These are phyloP conservation scores for Pipa parva DNA, from an alignment of 2,113 vertebrate genomes.

Conservation along the genomic window DNA sequence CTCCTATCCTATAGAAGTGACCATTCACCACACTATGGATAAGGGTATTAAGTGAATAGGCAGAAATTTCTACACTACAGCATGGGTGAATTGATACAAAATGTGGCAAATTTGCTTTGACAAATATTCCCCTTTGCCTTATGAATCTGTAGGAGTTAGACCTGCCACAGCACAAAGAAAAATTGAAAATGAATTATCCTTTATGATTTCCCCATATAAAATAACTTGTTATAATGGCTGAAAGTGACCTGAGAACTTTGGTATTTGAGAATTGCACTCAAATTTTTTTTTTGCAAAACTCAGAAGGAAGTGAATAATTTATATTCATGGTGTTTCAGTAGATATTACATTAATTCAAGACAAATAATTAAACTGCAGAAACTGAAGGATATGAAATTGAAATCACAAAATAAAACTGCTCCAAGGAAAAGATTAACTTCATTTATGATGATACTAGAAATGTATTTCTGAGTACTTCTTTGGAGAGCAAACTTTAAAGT, in stretches of 20 bases:
- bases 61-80: too few species aligned
- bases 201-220: too few species aligned
- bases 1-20: too few species aligned
- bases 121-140: too few species aligned
- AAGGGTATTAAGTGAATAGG: too few species aligned
- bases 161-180: too few species aligned
- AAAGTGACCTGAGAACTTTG: constrained; percentile 22
- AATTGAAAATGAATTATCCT: too few species aligned
- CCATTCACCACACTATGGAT: too few species aligned
- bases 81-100: too few species aligned
- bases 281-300: constrained; percentile 18
- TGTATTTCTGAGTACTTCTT: background rate
- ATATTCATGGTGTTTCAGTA: constrained; percentile 21
- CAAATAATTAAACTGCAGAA: constrained; percentile 37
- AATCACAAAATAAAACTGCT: constrained; percentile 28
- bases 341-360: constrained; percentile 36
- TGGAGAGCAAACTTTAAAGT: background rate
- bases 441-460: constrained; percentile 14
- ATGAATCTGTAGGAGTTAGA: too few species aligned
- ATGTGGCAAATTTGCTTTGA: too few species aligned
- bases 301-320: constrained; percentile 27
- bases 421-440: constrained; percentile 28
- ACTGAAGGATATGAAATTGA: constrained; percentile 29
- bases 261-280: constrained; percentile 3
- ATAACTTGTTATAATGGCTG: constrained; percentile 17